Evolutionary conservation across 1,140 invertebrate genomes (phyloP).

Genomic region (Argopecten irradians): DNA sequence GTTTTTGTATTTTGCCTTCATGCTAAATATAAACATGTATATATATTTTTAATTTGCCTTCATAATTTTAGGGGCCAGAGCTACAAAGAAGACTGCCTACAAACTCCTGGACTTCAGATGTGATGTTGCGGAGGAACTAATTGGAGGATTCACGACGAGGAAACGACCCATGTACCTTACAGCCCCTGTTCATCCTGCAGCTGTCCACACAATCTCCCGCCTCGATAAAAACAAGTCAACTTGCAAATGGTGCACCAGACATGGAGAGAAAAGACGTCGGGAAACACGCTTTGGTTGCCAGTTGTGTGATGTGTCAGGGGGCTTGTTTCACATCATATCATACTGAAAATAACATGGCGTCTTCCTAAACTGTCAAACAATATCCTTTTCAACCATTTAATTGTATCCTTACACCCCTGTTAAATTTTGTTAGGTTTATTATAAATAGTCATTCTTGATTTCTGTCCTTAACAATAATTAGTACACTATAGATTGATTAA

Average conservation of each 20-base stretch:
- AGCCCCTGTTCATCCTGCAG: neutral
- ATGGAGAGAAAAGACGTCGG: conserved; percentile 24
- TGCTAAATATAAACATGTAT: no score
- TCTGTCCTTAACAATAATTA: no score
- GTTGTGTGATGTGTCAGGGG: neutral
- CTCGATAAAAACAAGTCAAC: neutral
- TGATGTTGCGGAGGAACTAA: neutral
- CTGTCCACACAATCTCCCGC: neutral
- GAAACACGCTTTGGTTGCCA: neutral
- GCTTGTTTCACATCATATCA: neutral
- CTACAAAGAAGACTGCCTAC: neutral
- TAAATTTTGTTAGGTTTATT: no score
- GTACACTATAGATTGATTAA: no score
- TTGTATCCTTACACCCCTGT: no score
- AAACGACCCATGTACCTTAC: neutral
- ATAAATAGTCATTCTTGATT: no score
- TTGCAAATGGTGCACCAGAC: conserved; percentile 24
- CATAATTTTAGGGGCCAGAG: neutral
- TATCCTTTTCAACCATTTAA: no score
- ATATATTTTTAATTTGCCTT: no score
- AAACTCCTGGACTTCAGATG: neutral
- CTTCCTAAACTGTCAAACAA: no score
- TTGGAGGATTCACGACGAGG: neutral
- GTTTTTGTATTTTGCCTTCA: no score
- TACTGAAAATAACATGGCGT: neutral